A percentile compares a stretch with the other conserved stretches of the same genome.
Evolutionary conservation across 2,797 vertebrate species (phyloP).

Genomic region (Peromyscus nudipes): DNA sequence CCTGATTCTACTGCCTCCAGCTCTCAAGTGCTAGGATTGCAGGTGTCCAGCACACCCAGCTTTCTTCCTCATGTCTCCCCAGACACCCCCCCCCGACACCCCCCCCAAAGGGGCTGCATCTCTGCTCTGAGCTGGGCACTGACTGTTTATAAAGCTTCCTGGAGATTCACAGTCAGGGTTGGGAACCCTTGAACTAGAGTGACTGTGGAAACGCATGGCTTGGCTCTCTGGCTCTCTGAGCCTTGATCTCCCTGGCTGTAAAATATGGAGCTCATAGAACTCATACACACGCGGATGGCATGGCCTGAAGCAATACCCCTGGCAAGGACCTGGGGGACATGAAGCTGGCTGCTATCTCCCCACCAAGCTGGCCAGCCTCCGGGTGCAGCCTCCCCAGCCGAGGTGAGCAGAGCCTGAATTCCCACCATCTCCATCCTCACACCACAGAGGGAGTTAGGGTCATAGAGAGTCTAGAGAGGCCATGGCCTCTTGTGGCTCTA

Average conservation of each 20-base stretch:
- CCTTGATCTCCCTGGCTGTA: neutral
- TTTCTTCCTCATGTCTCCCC: neutral
- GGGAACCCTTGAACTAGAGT: neutral
- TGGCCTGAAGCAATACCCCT: fast-evolving
- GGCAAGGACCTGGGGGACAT: neutral
- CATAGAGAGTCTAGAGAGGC: neutral
- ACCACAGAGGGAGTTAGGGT: too few relatives aligned
- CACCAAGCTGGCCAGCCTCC: neutral
- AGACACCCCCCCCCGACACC: too few relatives aligned
- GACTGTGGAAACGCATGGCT: neutral
- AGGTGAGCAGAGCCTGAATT: neutral
- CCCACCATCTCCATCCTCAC: neutral
- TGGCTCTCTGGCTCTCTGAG: neutral
- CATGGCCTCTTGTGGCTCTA: neutral
- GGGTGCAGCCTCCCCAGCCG: neutral
- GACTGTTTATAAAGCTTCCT: neutral
- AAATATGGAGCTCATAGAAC: neutral
- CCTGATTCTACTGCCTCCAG: too few relatives aligned
- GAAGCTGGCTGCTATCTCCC: neutral
- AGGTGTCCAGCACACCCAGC: neutral
- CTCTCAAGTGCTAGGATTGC: neutral
- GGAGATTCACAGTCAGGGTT: neutral
- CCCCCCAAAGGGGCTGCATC: neutral
- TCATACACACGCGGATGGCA: neutral
- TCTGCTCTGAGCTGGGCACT: neutral